Percentiles rank a stretch among this genome's conserved stretches.
phyloP scores from a whole-genome alignment of 53 echinoderm and acorn worm genomes.

The Antedon mediterranea region DNA sequence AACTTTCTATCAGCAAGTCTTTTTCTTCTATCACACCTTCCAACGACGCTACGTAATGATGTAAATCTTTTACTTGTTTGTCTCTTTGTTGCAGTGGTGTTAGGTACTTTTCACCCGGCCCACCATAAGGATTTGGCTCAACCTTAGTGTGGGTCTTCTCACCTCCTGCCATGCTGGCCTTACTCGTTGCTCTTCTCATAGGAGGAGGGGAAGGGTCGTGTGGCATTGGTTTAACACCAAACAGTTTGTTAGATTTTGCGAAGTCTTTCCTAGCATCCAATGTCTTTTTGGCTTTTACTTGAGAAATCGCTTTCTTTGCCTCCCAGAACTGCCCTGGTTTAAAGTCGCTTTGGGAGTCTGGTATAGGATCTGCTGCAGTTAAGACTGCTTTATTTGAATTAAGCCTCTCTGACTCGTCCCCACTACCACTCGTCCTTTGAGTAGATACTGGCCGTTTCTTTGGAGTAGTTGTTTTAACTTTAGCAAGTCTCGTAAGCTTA shows the following conservation, averaged over 20 bases:
- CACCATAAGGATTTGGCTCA: slow-evolving; percentile 2
- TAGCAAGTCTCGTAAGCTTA: background rate
- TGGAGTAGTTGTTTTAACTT: background rate
- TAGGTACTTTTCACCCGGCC: slow-evolving; percentile 23
- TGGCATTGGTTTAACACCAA: background rate
- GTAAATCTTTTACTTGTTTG: slow-evolving; percentile 14
- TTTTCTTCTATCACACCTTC: slow-evolving; percentile 6
- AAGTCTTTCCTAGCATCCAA: background rate
- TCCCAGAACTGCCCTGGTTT: background rate
- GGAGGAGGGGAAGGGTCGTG: background rate
- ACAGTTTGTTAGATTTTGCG: background rate
- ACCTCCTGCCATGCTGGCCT: background rate
- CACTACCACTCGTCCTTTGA: background rate
- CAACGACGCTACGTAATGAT: slow-evolving; percentile 7
- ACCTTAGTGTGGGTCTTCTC: background rate
- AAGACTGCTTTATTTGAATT: background rate
- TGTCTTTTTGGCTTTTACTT: background rate
- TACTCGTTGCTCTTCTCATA: background rate
- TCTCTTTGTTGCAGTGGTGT: slow-evolving; percentile 50
- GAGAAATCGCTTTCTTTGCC: background rate
- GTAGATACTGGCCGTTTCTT: background rate
- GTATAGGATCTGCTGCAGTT: background rate
- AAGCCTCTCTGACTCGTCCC: background rate
- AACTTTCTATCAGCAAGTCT: slow-evolving; percentile 10
- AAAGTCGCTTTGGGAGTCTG: background rate